Conservation (phyloP, 2,797 vertebrate species). For the Falco columbarius region DNA sequence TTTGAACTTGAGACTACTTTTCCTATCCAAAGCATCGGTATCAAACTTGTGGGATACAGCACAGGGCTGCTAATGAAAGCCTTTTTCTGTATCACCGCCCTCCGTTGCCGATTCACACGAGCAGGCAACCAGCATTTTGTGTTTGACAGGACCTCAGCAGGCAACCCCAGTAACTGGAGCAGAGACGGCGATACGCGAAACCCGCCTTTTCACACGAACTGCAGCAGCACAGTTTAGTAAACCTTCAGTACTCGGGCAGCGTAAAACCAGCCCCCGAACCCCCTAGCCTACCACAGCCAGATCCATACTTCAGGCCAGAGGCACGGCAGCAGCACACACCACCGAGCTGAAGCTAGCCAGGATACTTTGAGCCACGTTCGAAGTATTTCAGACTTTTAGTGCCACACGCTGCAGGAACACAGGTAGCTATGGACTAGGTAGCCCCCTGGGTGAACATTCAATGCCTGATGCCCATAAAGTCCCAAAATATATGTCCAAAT, state of each 20-base stretch:
- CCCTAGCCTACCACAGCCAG: not conserved
- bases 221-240: not conserved
- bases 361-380: not conserved
- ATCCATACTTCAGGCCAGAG: not conserved
- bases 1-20: not conserved
- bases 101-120: fast-evolving
- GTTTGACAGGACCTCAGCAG: not conserved
- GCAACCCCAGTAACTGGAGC: not conserved
- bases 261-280: not conserved
- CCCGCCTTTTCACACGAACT: not conserved
- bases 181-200: fast-evolving
- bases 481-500: not conserved
- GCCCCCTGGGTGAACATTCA: not conserved
- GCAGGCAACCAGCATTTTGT: not conserved
- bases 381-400: not conserved
- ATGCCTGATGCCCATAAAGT: not conserved
- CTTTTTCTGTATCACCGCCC: no score
- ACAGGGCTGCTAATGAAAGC: not conserved
- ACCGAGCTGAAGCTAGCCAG: fast-evolving
- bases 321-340: not conserved
- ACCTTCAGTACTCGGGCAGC: fast-evolving
- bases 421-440: not conserved
- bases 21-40: not conserved
- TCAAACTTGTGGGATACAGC: not conserved
- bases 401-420: not conserved